These are phyloP conservation scores for Nebria ingens DNA, from an alignment of 1,140 invertebrate genomes.

Conservation along the genomic window DNA sequence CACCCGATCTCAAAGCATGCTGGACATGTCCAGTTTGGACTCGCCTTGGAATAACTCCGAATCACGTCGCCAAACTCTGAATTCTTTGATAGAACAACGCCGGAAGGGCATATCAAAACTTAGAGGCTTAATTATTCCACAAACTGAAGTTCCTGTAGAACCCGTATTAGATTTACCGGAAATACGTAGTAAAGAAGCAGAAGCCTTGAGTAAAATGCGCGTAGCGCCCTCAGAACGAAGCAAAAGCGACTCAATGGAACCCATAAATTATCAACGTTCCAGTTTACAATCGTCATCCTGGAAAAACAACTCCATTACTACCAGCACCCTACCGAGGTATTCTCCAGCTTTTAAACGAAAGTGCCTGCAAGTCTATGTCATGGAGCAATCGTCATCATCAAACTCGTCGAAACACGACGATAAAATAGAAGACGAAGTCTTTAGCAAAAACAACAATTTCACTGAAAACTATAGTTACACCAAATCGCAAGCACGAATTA, in stretches of 20 bases:
- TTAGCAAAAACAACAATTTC: neutral
- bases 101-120: conserved; percentile 71
- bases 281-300: conserved; percentile 33
- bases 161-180: conserved; percentile 60
- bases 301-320: conserved; percentile 37
- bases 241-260: conserved; percentile 18
- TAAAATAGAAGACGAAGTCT: neutral
- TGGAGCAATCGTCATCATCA: neutral
- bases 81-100: conserved; percentile 64
- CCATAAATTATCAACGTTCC: conserved; percentile 22
- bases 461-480: neutral
- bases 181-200: conserved; percentile 56
- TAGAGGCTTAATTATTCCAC: conserved; percentile 71
- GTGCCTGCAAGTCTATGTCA: conserved; percentile 51
- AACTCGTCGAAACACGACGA: neutral
- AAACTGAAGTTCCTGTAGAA: conserved; percentile 44
- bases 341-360: conserved; percentile 74
- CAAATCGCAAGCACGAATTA: neutral
- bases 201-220: conserved; percentile 21
- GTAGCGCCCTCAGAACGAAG: conserved; percentile 26
- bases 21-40: conserved; percentile 36
- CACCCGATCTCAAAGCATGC: conserved; percentile 36
- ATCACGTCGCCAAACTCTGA: conserved; percentile 43
- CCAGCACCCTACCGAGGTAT: conserved; percentile 60
- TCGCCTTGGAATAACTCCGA: conserved; percentile 31